Evolutionary conservation across 2,113 vertebrate genomes (phyloP), one percentile per base, ranked within the genome.

Genomic region (Eurystomus gularis): DNA sequence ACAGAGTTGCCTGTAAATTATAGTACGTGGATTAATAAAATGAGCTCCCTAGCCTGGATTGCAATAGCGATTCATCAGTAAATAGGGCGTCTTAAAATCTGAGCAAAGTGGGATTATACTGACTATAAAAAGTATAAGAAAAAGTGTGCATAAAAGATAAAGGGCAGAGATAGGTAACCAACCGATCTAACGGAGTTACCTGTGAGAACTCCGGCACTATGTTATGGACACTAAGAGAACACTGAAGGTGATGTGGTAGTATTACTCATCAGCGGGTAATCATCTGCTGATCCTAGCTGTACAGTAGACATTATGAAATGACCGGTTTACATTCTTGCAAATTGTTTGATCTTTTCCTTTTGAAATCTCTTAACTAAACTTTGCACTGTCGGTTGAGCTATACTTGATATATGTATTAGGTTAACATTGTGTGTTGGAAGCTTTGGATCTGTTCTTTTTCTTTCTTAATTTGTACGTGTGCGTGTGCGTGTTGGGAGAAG

Each of bases 371-470:
- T 80, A 86, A 93, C 80, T 97, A 86, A 76, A 79, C 90, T 91
- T 96, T 96, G 93, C 94, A 93, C 88, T 96, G 90, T 95, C 79
- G 84, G 52, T 88, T 92, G 93, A 97, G 92, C 95, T 94, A 71
- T 73, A 82, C 93, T 94, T 93, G 75, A 93, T 95, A 44, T 26
- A 9, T 86, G 54, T 94, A 82, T 90, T 92, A 78, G 91, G 86
- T 95, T 94, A 90, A 84, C 57, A 46, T 88, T 76, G 69, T 86
- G 88, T 49, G 65, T 87, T 96, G 79, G 96, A 96, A 94, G 61
- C 81, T 92, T 96, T 86, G 68, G 37, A 87, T 90, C 86, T 95
- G 31, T 97, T 96, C 80, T 92, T 97, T 95, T 94, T 95, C 91
- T 90, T 96, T 92, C 96, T 96, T 73, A 58, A 94, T 82, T 94